Evolutionary conservation across 2,888 invertebrate genomes (phyloP).

Genomic region (Eustalomyia histrio): DNA sequence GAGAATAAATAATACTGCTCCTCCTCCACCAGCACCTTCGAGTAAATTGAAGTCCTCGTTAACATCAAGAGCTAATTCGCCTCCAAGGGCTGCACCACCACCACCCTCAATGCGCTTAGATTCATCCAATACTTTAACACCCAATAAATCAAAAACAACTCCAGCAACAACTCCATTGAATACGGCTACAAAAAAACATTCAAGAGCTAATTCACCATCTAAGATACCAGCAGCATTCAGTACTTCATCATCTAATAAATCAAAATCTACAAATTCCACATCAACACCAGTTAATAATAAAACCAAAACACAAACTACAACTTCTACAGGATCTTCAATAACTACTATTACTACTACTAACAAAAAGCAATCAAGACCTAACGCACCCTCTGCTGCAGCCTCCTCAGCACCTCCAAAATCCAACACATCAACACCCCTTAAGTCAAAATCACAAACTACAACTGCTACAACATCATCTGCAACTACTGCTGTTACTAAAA

Average conservation of each 20-base stretch:
- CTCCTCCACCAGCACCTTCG: background rate
- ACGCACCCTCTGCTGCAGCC: no score
- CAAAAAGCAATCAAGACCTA: no score
- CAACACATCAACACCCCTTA: no score
- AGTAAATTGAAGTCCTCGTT: background rate
- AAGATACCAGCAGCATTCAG: no score
- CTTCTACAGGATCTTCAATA: background rate
- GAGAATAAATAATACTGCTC: background rate
- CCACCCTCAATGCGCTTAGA: conserved; percentile 3
- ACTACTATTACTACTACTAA: background rate
- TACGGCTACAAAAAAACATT: no score
- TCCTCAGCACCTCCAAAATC: no score
- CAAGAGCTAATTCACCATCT: no score
- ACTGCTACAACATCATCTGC: conserved; percentile 5
- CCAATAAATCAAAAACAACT: conserved; percentile 25
- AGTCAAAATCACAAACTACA: background rate
- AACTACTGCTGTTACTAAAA: conserved; percentile 19
- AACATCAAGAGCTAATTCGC: conserved; percentile 5
- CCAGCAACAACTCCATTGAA: background rate
- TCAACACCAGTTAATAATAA: no score
- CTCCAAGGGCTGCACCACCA: conserved; percentile 3
- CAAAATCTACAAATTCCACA: no score
- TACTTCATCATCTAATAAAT: no score
- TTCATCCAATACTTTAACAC: background rate
- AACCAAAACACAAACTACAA: background rate